Conservation (phyloP, 2,113 vertebrate genomes). For the Corvus hawaiiensis region DNA sequence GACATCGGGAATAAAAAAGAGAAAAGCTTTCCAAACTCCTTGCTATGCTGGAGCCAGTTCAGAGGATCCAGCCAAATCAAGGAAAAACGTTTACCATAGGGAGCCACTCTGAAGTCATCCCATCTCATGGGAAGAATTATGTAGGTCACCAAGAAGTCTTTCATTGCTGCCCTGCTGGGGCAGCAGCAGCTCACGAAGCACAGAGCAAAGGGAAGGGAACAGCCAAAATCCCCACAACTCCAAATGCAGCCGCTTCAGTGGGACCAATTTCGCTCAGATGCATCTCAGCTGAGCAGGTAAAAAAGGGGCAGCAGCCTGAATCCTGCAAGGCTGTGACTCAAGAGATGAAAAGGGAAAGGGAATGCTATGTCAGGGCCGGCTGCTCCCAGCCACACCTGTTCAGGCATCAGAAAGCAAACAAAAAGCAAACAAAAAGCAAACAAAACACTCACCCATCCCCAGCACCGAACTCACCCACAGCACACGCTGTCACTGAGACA, state of each 20-base stretch:
- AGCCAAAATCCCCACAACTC: neutral
- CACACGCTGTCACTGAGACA: rapidly evolving
- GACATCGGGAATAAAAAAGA: neutral
- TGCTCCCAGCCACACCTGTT: conserved; percentile 19
- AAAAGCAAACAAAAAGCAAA: neutral
- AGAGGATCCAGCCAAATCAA: neutral
- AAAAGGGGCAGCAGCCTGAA: neutral
- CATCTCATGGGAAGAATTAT: neutral
- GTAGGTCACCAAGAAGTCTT: neutral
- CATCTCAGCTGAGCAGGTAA: neutral
- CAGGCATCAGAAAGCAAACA: neutral
- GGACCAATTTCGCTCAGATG: neutral
- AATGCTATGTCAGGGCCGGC: neutral
- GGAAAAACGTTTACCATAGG: neutral
- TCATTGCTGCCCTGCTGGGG: neutral
- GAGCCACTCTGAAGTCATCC: conserved; percentile 11
- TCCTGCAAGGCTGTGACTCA: neutral
- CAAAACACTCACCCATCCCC: neutral
- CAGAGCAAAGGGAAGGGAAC: neutral
- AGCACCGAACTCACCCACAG: neutral
- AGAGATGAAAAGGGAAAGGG: neutral
- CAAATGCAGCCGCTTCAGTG: neutral
- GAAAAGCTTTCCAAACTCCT: neutral
- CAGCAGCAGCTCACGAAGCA: neutral
- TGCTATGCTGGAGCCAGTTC: neutral